Conservation (phyloP, 2,888 invertebrate species). For the Hypomecis punctinalis region DNA sequence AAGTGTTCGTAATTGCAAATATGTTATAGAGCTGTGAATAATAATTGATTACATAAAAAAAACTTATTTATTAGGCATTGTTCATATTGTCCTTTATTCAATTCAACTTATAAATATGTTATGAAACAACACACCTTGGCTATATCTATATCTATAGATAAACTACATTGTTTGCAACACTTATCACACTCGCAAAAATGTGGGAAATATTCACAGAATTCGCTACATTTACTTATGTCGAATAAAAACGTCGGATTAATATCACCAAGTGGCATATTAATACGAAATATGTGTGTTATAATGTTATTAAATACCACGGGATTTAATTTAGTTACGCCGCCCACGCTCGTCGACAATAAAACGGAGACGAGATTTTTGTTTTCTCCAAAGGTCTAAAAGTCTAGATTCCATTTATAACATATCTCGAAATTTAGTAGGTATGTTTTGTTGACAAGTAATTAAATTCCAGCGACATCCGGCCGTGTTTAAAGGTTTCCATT, state of each 20-base stretch:
- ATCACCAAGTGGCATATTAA: constrained; percentile 14
- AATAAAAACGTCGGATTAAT: constrained; percentile 30
- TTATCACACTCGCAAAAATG: constrained; percentile 29
- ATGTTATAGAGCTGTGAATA: too few relatives aligned
- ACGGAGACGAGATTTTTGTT: constrained; percentile 14
- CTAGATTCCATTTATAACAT: constrained; percentile 12
- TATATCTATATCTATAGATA: too few relatives aligned
- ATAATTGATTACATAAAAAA: too few relatives aligned
- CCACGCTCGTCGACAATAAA: constrained; percentile 35
- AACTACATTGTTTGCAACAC: constrained; percentile 22
- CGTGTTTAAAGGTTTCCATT: too few relatives aligned
- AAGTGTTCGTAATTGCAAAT: too few relatives aligned
- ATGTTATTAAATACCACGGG: constrained; percentile 21
- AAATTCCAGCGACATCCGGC: constrained; percentile 22
- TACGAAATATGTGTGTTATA: constrained; percentile 25
- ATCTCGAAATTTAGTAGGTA: constrained; percentile 20
- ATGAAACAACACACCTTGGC: constrained; percentile 18
- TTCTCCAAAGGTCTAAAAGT: constrained; percentile 27
- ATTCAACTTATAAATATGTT: constrained; percentile 2
- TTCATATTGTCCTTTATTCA: neutral
- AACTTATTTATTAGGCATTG: too few relatives aligned
- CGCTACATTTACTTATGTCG: constrained; percentile 18
- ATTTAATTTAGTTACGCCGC: constrained; percentile 26
- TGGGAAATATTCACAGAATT: constrained; percentile 28
- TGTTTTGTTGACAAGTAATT: constrained; percentile 31